A percentile compares a stretch with the other conserved stretches of the same genome.
Conservation (phyloP, 1,140 invertebrate genomes). For the Danaus plexippus region DNA sequence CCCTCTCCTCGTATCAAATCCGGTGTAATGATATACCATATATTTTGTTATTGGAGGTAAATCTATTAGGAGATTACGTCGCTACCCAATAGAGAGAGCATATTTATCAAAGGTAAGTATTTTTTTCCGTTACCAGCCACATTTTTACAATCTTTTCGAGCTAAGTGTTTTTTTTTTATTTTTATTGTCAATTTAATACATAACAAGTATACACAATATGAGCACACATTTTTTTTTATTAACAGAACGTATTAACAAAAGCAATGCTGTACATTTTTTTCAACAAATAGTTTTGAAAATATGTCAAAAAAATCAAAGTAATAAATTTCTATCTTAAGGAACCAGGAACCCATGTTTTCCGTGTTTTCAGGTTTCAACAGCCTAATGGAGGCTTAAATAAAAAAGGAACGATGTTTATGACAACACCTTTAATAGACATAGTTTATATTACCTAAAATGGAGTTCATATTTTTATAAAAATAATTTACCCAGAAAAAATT, state of each 20-base stretch:
- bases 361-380: too few relatives aligned
- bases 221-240: conserved; percentile 4
- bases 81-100: conserved; percentile 10
- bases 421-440: too few relatives aligned
- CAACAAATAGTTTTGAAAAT: too few relatives aligned
- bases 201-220: conserved; percentile 5
- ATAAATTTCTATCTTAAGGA: too few relatives aligned
- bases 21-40: conserved; percentile 13
- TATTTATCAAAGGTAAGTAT: conserved; percentile 18
- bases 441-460: too few relatives aligned
- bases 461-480: too few relatives aligned
- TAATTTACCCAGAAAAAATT: too few relatives aligned
- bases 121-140: conserved; percentile 12
- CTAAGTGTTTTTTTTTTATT: conserved; percentile 7
- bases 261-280: too few relatives aligned
- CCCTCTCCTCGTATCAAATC: conserved; percentile 13
- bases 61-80: conserved; percentile 23
- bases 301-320: too few relatives aligned
- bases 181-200: not conserved
- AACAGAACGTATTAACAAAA: not conserved
- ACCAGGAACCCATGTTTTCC: too few relatives aligned
- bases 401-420: too few relatives aligned
- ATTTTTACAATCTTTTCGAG: conserved; percentile 1
- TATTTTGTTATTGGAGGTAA: conserved; percentile 24
- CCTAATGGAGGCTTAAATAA: too few relatives aligned